Base-by-base conservation (phyloP, 1,140 invertebrate species). In the Apis florea region DNA sequence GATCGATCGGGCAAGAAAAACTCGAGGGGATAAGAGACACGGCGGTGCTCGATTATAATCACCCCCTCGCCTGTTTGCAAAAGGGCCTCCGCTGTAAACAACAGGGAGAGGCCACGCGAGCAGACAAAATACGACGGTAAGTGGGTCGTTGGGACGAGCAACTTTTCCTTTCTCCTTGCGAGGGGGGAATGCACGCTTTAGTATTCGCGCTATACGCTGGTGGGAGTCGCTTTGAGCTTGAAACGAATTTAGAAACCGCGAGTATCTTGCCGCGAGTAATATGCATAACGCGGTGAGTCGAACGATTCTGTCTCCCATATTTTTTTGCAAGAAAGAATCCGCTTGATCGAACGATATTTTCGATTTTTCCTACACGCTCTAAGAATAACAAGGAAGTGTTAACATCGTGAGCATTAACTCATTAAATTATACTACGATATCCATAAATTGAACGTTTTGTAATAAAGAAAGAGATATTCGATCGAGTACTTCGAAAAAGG, bases 51-150 rank as follows among this genome's bases (percentile, higher is more conserved):
- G 85, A 84, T 86, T 86, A 82, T 84, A 84, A 81, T 79, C 82
- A 82, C 82, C 78, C 85, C 82, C 82, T 79, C 69, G 70, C 70
- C 76, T 78, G 77, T 84, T 84, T 82, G 81, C 82, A 61, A 76
- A 83, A 79, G 85, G 82, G 83, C 82, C 53, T 66, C 17, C 78
- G 78, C 54, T 58, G 78, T 87, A 87, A 87, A 87, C 86, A 87
- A 87, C 76, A 76, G 66, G 31, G 58, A 68, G 69, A 81, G 74
- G 68, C 80, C 61, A 59, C 56, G 49, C 40, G 24, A 71, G 71
- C 79, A 79, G 80, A 71, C 79, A 83, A 79, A 87, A 86, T 82
- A 85, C 31, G 2, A 40, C 11, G 17, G 61, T 56, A 87, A 87
- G 81, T 87, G 63, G 85, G 85, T 87, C 76, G 82, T 70, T 58